These are phyloP conservation scores for Sebastes nivosus DNA, from an alignment of 2,797 vertebrate genomes.

Conservation along the genomic window DNA sequence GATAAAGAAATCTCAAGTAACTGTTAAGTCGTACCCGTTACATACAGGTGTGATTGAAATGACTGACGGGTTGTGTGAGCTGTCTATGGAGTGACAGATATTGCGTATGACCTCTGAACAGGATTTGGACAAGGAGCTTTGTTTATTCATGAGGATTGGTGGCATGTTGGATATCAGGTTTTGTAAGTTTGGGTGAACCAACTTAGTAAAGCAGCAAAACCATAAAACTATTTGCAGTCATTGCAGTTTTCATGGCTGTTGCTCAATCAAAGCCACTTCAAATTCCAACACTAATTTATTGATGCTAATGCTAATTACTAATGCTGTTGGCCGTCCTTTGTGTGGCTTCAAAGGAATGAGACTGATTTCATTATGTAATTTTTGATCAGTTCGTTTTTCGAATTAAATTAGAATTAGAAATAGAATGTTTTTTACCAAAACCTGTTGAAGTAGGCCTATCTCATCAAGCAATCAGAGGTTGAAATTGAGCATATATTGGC, in stretches of 20 bases:
- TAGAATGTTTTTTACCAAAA: not conserved
- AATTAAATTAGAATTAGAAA: not conserved
- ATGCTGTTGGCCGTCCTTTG: not conserved
- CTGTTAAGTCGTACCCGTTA: not conserved
- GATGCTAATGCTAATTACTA: not conserved
- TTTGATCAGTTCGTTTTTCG: not conserved
- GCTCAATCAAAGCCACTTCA: not conserved
- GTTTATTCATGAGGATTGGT: too few species aligned
- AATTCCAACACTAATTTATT: not conserved
- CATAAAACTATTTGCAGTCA: not conserved
- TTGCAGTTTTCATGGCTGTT: not conserved
- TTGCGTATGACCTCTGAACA: too few species aligned
- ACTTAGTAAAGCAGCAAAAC: too few species aligned
- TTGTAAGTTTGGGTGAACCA: too few species aligned
- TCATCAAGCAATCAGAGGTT: not conserved
- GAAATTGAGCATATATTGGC: not conserved
- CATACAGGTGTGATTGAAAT: not conserved
- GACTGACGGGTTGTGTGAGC: too few species aligned
- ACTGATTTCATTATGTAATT: not conserved
- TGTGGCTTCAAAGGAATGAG: not conserved
- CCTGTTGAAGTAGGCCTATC: not conserved
- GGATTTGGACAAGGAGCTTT: too few species aligned
- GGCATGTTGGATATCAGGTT: too few species aligned
- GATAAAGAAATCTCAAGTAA: too few species aligned
- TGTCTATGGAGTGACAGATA: too few species aligned